Conservation (phyloP, 2,888 invertebrate genomes). For the Caenorhabditis angaria region DNA sequence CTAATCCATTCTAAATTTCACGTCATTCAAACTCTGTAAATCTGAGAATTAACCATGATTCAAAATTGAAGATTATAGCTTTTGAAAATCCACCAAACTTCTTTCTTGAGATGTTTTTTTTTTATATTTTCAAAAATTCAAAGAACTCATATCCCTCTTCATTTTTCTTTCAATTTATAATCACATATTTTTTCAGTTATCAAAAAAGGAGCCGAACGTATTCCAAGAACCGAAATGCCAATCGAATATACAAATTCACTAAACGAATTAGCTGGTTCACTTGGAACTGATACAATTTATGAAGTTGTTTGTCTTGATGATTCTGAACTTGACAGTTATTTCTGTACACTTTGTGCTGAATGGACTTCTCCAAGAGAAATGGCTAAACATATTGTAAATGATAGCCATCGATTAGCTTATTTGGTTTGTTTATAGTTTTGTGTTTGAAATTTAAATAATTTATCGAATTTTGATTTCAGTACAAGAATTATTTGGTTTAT, state of each 20-base stretch:
- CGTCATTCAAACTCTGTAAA: too few species aligned
- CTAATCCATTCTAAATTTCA: too few species aligned
- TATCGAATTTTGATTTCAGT: slow-evolving; percentile 12
- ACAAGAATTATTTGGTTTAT: slow-evolving; percentile 2
- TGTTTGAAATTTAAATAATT: background rate
- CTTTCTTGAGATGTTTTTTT: too few species aligned
- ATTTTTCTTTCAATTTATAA: background rate
- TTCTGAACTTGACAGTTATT: slow-evolving; percentile 28
- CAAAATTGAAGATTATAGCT: too few species aligned
- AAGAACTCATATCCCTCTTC: too few species aligned
- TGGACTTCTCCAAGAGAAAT: slow-evolving; percentile 40
- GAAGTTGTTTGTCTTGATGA: slow-evolving; percentile 47
- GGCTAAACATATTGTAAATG: slow-evolving; percentile 27
- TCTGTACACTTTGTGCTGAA: slow-evolving; percentile 36
- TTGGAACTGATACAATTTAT: background rate
- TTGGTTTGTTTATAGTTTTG: slow-evolving; percentile 12
- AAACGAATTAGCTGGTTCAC: background rate
- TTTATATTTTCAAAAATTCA: too few species aligned
- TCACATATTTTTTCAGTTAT: slow-evolving; percentile 20
- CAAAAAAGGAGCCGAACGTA: slow-evolving; percentile 13
- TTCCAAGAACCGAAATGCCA: slow-evolving; percentile 14
- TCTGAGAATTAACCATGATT: too few species aligned
- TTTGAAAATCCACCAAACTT: too few species aligned
- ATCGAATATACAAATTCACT: slow-evolving; percentile 14
- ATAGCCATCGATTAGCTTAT: slow-evolving; percentile 24